Conservation (phyloP, 2,113 vertebrate species). For the Upupa epops region DNA sequence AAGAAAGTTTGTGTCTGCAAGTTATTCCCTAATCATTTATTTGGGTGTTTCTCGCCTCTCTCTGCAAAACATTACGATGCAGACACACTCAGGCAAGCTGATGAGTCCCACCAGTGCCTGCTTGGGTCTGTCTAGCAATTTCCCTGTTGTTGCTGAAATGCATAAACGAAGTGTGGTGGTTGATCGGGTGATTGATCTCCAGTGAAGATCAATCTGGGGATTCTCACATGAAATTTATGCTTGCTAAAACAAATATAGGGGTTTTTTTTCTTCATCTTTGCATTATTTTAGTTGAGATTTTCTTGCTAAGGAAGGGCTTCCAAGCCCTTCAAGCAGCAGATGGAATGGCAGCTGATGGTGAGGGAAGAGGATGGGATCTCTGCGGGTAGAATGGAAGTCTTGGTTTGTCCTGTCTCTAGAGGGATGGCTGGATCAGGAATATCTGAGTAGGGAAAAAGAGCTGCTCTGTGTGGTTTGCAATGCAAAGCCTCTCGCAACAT, state of each 20-base stretch:
- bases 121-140: background rate
- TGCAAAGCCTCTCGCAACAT: background rate
- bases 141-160: background rate
- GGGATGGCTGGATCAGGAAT: background rate
- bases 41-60: background rate
- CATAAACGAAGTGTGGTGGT: background rate
- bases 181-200: slow-evolving; percentile 33
- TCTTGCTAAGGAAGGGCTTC: background rate
- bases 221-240: background rate
- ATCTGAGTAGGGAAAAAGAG: background rate
- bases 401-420: background rate
- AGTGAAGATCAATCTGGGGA: background rate
- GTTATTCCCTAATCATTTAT: background rate
- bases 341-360: background rate
- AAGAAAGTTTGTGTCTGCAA: slow-evolving; percentile 33
- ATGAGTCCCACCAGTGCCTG: background rate
- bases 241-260: background rate
- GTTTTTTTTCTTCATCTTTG: background rate
- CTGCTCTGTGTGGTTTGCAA: background rate
- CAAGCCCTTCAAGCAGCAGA: background rate
- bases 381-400: background rate
- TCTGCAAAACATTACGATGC: background rate
- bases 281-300: background rate
- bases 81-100: background rate
- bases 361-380: background rate